These are phyloP conservation scores for Lithophane ornitopus DNA, from an alignment of 2,888 invertebrate species.

Conservation along the genomic window DNA sequence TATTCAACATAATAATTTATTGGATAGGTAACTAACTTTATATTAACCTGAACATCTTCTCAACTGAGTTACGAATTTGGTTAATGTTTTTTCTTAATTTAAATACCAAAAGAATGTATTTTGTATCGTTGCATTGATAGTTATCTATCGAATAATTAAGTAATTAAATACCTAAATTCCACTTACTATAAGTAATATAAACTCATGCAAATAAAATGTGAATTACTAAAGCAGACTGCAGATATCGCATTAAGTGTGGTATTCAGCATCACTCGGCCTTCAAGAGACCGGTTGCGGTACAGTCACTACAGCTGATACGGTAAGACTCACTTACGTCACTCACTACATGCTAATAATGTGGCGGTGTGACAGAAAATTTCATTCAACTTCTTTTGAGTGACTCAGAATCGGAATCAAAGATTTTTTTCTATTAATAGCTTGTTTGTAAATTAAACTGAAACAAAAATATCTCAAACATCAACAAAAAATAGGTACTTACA, in stretches of 20 bases:
- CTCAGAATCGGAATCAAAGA: constrained; percentile 42
- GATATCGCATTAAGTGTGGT: constrained; percentile 50
- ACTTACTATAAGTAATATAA: not conserved
- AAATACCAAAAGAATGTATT: not conserved
- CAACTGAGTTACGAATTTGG: not conserved
- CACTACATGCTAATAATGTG: constrained; percentile 67
- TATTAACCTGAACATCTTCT: not conserved
- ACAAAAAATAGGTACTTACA: constrained; percentile 11
- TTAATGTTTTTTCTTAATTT: not conserved
- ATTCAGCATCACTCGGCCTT: constrained; percentile 67
- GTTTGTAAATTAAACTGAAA: constrained; percentile 24
- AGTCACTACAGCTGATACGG: constrained; percentile 71
- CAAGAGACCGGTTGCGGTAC: constrained; percentile 69
- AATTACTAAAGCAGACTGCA: constrained; percentile 44
- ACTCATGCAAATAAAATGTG: constrained; percentile 37
- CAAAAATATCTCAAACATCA: constrained; percentile 1
- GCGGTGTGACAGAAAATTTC: constrained; percentile 63
- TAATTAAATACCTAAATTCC: not conserved
- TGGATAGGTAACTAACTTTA: too few relatives aligned
- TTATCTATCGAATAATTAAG: not conserved
- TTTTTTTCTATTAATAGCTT: constrained; percentile 21
- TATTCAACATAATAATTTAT: too few relatives aligned
- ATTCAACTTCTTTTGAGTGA: constrained; percentile 65
- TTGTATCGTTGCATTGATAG: not conserved
- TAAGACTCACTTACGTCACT: constrained; percentile 69